Conservation (phyloP, 1,140 invertebrate genomes). For the Ceratosolen solmsi region DNA sequence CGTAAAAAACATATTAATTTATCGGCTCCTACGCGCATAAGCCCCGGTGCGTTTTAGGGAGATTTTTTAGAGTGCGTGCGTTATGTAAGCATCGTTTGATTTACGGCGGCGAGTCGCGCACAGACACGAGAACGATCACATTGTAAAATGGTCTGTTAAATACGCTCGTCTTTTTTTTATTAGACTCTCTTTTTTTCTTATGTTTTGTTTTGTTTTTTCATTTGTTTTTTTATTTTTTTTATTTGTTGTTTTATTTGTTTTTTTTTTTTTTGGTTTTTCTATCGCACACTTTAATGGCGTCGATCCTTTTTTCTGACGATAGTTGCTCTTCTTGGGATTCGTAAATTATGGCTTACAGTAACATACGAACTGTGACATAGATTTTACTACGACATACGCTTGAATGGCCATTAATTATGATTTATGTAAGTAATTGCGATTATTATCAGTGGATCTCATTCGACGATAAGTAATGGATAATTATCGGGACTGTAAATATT, state of each 20-base stretch:
- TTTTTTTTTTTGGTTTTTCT: slow-evolving; percentile 9
- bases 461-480: too few relatives aligned
- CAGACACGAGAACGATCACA: slow-evolving; percentile 29
- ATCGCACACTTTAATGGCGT: slow-evolving; percentile 33
- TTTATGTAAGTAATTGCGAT: too few relatives aligned
- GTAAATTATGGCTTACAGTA: too few relatives aligned
- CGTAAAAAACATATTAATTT: slow-evolving; percentile 46
- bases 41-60: slow-evolving; percentile 10
- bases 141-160: slow-evolving; percentile 31
- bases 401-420: too few relatives aligned
- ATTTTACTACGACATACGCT: too few relatives aligned
- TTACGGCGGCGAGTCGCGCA: slow-evolving; percentile 27
- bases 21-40: background rate
- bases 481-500: too few relatives aligned
- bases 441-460: too few relatives aligned
- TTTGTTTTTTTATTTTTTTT: too few relatives aligned
- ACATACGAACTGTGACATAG: too few relatives aligned
- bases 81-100: slow-evolving; percentile 17
- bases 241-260: too few relatives aligned
- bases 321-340: background rate
- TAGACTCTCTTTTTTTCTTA: background rate
- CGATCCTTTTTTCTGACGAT: background rate
- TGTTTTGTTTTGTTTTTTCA: too few relatives aligned
- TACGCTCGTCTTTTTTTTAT: background rate
- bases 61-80: slow-evolving; percentile 22